A percentile compares a stretch with the other conserved stretches of the same genome.
These are phyloP conservation scores for Muricea muricata DNA, from an alignment of 92 coral and sea anemone species.

Conservation along the genomic window DNA sequence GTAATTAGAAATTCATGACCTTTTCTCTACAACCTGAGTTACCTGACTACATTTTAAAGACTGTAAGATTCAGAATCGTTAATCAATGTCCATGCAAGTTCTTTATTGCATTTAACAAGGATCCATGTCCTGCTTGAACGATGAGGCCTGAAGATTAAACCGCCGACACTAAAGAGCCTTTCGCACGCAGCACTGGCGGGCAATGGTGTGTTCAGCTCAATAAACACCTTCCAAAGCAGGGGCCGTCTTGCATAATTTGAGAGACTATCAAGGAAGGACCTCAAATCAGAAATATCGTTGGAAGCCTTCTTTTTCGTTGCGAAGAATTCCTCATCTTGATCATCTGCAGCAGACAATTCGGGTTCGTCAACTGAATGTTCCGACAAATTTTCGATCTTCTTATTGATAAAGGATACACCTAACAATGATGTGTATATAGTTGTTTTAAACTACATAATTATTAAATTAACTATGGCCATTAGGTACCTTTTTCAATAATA, in stretches of 20 bases:
- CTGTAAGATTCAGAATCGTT: background rate
- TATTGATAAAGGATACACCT: conserved; percentile 32
- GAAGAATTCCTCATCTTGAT: conserved; percentile 40
- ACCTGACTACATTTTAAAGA: background rate
- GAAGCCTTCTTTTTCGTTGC: background rate
- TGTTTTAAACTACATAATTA: too few species aligned
- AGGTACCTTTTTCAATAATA: background rate
- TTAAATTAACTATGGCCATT: too few species aligned
- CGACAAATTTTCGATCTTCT: conserved; percentile 15
- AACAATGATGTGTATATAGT: background rate
- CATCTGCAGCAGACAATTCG: background rate
- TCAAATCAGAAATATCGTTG: background rate
- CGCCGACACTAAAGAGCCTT: conserved; percentile 25
- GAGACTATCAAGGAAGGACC: background rate
- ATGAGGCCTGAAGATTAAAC: conserved; percentile 17
- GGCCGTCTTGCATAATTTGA: conserved; percentile 37
- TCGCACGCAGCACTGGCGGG: conserved; percentile 40
- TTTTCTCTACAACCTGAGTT: background rate
- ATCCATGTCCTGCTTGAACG: conserved; percentile 18
- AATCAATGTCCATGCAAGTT: background rate
- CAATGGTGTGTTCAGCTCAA: conserved; percentile 29
- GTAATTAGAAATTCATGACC: too few species aligned
- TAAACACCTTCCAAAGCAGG: conserved; percentile 21
- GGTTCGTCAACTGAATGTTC: background rate
- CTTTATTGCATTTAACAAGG: conserved; percentile 32